Conservation (phyloP, 1,140 invertebrate species). For the Papilio machaon region DNA sequence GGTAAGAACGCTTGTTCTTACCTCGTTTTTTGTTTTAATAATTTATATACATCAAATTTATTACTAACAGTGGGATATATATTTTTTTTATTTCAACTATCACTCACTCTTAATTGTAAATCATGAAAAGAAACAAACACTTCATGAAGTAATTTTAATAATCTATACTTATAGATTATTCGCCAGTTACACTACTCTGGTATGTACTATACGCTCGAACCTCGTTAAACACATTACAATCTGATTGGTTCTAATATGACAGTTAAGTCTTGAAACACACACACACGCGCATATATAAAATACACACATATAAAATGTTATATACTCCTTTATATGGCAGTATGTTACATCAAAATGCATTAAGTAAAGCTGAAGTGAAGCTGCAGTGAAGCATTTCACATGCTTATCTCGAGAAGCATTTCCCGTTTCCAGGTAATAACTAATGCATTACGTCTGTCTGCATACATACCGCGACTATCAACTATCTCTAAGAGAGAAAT, state of each 20-base stretch:
- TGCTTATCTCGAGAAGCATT: slow-evolving; percentile 16
- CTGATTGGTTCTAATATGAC: not conserved
- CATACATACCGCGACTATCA: not conserved
- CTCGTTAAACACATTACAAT: not conserved
- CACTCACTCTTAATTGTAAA: too few species aligned
- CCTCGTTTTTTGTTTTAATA: too few species aligned
- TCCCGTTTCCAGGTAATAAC: slow-evolving; percentile 15
- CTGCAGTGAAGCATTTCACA: not conserved
- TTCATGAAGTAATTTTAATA: too few species aligned
- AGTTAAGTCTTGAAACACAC: not conserved
- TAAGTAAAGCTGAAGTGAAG: slow-evolving; percentile 1
- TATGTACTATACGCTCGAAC: too few species aligned
- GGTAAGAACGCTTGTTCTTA: too few species aligned
- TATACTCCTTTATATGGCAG: not conserved
- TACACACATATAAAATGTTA: not conserved
- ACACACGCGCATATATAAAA: not conserved
- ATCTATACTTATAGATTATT: too few species aligned
- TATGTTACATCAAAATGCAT: not conserved
- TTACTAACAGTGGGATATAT: too few species aligned
- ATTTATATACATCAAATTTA: too few species aligned
- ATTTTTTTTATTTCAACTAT: too few species aligned
- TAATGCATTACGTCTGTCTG: slow-evolving; percentile 30
- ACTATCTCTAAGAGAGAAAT: not conserved
- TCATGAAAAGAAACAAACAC: too few species aligned
- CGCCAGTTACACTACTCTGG: too few species aligned